A percentile compares a stretch with the other conserved stretches of the same genome.
Conservation (phyloP, 2,888 invertebrate species). For the Oxystoma pomonae region DNA sequence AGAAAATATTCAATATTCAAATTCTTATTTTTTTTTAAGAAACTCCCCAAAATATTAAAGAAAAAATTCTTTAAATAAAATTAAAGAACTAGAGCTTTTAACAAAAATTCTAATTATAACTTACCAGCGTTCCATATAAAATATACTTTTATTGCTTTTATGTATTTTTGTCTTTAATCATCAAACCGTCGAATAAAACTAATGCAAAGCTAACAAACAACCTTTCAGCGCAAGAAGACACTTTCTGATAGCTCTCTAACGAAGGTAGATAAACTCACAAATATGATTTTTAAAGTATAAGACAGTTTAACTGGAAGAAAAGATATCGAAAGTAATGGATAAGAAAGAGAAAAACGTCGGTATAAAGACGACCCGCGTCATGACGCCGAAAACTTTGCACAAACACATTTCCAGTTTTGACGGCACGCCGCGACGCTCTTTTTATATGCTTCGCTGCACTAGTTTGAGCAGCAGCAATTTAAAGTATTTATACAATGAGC, state of each 20-base stretch:
- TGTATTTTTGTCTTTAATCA: too few relatives aligned
- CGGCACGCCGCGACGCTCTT: background rate
- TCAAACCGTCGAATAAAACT: too few relatives aligned
- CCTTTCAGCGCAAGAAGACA: background rate
- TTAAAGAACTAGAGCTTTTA: too few relatives aligned
- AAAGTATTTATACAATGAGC: too few relatives aligned
- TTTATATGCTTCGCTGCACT: background rate
- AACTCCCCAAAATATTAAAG: background rate
- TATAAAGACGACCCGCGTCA: background rate
- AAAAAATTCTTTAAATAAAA: too few relatives aligned
- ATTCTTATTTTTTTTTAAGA: background rate
- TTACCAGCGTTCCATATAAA: background rate
- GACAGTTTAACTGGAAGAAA: too few relatives aligned
- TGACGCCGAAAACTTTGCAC: background rate
- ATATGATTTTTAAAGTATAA: too few relatives aligned
- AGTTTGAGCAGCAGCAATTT: background rate
- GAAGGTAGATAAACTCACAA: too few relatives aligned
- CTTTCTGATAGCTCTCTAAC: background rate
- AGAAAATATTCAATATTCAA: too few relatives aligned
- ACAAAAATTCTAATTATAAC: background rate
- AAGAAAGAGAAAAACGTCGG: background rate
- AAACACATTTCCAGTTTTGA: background rate
- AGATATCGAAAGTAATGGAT: too few relatives aligned
- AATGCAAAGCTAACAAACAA: background rate
- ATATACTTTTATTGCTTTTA: too few relatives aligned